Base-by-base conservation (phyloP, 2,797 vertebrate genomes). In the Pampus argenteus region DNA sequence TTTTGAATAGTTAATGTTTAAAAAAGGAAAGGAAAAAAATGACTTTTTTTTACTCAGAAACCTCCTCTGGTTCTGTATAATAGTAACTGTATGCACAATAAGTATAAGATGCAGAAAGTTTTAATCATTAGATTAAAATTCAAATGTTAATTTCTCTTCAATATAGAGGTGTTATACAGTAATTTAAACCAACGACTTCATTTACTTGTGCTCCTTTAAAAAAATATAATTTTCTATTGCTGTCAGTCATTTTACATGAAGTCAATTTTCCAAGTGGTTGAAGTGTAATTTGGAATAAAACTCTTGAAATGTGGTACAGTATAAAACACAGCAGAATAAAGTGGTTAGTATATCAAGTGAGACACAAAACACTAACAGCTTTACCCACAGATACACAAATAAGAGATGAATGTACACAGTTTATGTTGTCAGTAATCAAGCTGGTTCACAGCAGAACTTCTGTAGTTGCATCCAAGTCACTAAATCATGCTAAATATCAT, bases 401-500 rank as follows among this genome's bases (percentile, higher is more conserved):
- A 26, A 36, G 18, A 50, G 45, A 66, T 63, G 40, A 49, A 70
- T 51, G 42, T 29, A 61, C 45, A 65, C 23, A 23, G 6, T 58
- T 52, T 22, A 44, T 59, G 17, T 22, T 40, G 31, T 71, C 36
- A 54, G 66, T 25, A 55, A 36, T 59, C 52, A 54, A 66, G 63
- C 63, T 9, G 42, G 36, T 49, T 11, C 47, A 49, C 45, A 18
- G 2, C 22, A 26, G 2, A 63, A 59, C 69, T 54, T 64, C 49
- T 44, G 20, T 45, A 55, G 31, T 40, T 61, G 54, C 3, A 78
- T 69, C 49, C 82, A 60, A 71, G 76, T 62, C 54, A 11, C 38
- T 65, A 47, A 74, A 44, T 44, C 40, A 18, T 18, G n/a, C n/a
- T n/a, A n/a, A 44, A 66, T 59, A 76, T 66, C 60, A 3, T 20